Evolutionary conservation across 2,797 vertebrate genomes (phyloP), one percentile per base, ranked within the genome.

Genomic region (Sebastes alutus): DNA sequence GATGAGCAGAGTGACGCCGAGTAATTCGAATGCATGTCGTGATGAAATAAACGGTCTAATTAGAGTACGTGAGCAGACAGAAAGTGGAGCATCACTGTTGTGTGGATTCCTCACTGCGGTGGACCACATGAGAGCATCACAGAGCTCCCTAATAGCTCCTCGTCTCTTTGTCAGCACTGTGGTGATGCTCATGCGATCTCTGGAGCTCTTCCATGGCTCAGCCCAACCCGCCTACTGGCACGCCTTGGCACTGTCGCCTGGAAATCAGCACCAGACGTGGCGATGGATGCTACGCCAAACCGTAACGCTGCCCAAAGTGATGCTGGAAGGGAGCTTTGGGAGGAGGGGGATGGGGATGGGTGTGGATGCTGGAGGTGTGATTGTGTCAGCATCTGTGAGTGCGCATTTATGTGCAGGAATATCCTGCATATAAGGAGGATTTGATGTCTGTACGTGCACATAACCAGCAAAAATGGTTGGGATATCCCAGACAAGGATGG

Each of bases 301-400:
- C 12, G 6, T 82, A 78, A 77, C 20, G 59, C 77, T 63, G 54
- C 65, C 71, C 81, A 78, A 72, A 70, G 49, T 33, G 60, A 66
- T 38, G 60, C 60, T 33, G 27, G 75, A 60, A 73, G 33, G 55
- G 69, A 10, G 27, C 38, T 58, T 22, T 46, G 10, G 33, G 68
- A 22, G 61, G 81, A 66, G 76, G 78, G 67, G n/a, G 73, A 20
- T 20, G 86, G 71, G 72, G 78, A 49, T 49, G 86, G 87, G 79
- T 42, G 77, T 23, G 14, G 67, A 52, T 32, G 38, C 59, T 55
- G 72, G 65, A 65, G 61, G 80, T 58, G 75, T 42, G 71, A 77
- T 70, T 29, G 85, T 82, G 75, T 87, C 81, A 70, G 84, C 73
- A 75, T 87, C 82, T 75, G 85, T 59, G 90, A 75, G 54, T 20